These are phyloP conservation scores for Eleutherodactylus coqui DNA, from an alignment of 2,797 vertebrate genomes.

Conservation along the genomic window DNA sequence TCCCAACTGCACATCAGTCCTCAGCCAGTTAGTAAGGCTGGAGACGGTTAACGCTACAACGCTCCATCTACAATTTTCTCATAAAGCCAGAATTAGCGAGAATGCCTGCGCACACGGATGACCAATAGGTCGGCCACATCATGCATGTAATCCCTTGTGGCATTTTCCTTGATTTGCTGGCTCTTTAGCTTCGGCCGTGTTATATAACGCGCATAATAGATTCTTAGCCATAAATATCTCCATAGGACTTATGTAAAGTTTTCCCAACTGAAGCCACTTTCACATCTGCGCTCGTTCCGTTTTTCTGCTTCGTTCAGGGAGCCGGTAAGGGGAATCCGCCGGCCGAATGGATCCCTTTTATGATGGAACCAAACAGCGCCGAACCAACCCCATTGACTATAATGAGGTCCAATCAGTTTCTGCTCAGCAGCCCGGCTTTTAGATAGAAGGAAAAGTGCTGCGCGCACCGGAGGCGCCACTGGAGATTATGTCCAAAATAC, in stretches of 20 bases:
- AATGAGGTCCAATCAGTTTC: no score
- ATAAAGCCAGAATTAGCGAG: background rate
- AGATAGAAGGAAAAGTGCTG: no score
- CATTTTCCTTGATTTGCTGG: background rate
- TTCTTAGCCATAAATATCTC: background rate
- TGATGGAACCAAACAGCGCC: no score
- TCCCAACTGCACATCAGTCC: background rate
- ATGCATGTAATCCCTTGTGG: constrained; percentile 10
- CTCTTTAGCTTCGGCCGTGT: background rate
- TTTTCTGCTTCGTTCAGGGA: no score
- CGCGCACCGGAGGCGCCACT: no score
- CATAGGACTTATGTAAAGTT: background rate
- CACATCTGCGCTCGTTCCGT: no score
- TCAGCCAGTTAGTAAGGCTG: background rate
- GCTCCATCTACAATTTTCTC: background rate
- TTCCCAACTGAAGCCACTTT: background rate
- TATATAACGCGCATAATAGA: background rate
- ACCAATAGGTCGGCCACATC: background rate
- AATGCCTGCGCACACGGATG: background rate
- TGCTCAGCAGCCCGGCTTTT: no score
- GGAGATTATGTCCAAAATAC: no score
- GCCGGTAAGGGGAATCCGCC: no score
- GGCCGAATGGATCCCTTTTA: no score
- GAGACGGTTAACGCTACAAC: background rate
- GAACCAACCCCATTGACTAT: no score